Evolutionary conservation across 2,888 invertebrate genomes (phyloP), one percentile per base, ranked within the genome.

Genomic region (Phortica okadai): DNA sequence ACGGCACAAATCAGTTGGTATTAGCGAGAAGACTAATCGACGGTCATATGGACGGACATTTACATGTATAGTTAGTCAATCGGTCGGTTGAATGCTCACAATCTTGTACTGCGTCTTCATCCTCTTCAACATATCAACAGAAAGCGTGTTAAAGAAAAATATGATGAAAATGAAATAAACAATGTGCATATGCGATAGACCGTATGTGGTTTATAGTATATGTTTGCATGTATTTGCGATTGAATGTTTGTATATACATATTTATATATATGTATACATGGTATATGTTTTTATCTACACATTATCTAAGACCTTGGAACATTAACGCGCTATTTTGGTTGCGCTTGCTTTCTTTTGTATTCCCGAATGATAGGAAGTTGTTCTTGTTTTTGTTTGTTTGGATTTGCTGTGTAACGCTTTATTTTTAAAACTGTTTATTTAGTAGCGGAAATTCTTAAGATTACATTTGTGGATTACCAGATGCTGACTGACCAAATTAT

Each of bases 231-330:
- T 54, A 54, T 54, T 56, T 16, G 56, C 56, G 33, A 33, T 21
- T 21, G 21, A 45, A 41, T 45, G 4, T 44, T 8, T 64, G 33
- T 33, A 33, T 33, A 33, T 33, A 16, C 16, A 42, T 50, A 6
- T 50, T 21, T 69, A 16, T 42, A 42, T 69, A 6, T 50, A 45
- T 69, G 7, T 50, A 50, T 50, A 21, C 25, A 45, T 69, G 45
- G 11, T 33, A 6, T 42, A 11, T 67, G 10, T 33, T 5, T 21
- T 16, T 69, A 25, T 25, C 8, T 44, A 69, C 21, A 21, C 6
- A n/a, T 3, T 45, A 21, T 50, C 21, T 67, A 45, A 74, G 74
- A 67, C 74, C 74, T 74, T 74, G 74, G 56, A 74, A 67, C 42
- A 56, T 56, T 74, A 16, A 16, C 67, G 56, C 54, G 44, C 42